Percentiles rank a stretch among this genome's conserved stretches.
Evolutionary conservation across 2,888 invertebrate genomes (phyloP).

Genomic region (Tribolium freemani): DNA sequence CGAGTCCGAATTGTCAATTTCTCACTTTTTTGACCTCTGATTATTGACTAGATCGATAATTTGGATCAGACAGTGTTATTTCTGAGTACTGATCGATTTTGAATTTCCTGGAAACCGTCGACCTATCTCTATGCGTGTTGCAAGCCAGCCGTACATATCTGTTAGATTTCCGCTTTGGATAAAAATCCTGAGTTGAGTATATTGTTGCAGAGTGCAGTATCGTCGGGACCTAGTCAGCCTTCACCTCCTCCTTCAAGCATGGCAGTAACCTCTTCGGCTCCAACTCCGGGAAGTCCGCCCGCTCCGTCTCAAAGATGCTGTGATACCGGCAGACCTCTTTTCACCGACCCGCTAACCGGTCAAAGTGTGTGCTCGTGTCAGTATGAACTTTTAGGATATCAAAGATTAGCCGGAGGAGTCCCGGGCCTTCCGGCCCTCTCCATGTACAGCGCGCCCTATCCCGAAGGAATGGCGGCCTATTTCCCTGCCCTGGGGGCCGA

Average conservation of each 20-base stretch:
- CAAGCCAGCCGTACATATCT: no score
- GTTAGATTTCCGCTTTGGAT: background rate
- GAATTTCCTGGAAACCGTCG: no score
- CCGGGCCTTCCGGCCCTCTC: conserved; percentile 82
- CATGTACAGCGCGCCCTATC: conserved; percentile 86
- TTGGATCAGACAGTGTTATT: no score
- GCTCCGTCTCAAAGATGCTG: conserved; percentile 78
- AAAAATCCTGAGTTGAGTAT: background rate
- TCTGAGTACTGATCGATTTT: no score
- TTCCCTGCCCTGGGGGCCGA: conserved; percentile 88
- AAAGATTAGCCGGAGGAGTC: conserved; percentile 77
- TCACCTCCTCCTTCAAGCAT: conserved; percentile 61
- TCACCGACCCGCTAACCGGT: conserved; percentile 90
- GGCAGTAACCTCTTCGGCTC: conserved; percentile 67
- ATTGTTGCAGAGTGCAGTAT: conserved; percentile 64
- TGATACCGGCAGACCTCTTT: conserved; percentile 92
- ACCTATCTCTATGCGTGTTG: no score
- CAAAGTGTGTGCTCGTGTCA: conserved; percentile 93
- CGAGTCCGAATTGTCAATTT: no score
- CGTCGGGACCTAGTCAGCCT: conserved; percentile 75
- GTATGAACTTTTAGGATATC: conserved; percentile 89
- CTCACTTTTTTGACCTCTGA: no score
- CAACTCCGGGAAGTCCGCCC: conserved; percentile 71
- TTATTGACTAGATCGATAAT: no score
- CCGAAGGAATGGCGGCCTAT: conserved; percentile 88